These are phyloP conservation scores for Lycorma delicatula DNA, from an alignment of 1,140 invertebrate species.

Conservation along the genomic window DNA sequence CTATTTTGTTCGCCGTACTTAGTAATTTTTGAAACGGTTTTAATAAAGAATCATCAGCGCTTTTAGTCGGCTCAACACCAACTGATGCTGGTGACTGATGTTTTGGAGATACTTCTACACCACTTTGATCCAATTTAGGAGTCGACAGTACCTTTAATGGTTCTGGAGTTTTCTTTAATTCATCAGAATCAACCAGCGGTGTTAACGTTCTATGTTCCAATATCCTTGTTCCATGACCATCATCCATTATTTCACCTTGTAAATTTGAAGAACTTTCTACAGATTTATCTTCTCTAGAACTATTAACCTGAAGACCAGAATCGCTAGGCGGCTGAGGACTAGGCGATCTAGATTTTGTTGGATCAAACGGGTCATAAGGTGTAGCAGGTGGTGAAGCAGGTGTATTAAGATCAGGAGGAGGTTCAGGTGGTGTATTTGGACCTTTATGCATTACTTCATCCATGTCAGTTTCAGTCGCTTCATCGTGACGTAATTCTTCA, in stretches of 20 bases:
- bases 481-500: constrained; percentile 30
- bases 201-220: constrained; percentile 12
- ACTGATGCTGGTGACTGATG: constrained; percentile 31
- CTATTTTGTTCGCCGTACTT: constrained; percentile 6
- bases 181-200: constrained; percentile 17
- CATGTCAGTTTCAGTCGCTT: constrained; percentile 39
- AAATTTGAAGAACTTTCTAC: constrained; percentile 5
- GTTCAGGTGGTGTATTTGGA: constrained; percentile 55
- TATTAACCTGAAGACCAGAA: not conserved
- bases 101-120: constrained; percentile 19
- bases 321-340: constrained; percentile 30
- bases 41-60: constrained; percentile 1
- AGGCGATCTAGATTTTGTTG: constrained; percentile 67
- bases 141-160: constrained; percentile 12
- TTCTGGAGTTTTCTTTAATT: constrained; percentile 20
- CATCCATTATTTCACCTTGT: constrained; percentile 4
- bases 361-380: constrained; percentile 79
- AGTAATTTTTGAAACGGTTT: constrained; percentile 15
- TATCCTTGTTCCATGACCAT: constrained; percentile 1
- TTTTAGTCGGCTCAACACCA: constrained; percentile 28
- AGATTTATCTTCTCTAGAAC: constrained; percentile 11
- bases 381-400: constrained; percentile 49
- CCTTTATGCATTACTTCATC: constrained; percentile 42
- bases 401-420: constrained; percentile 36
- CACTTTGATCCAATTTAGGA: constrained; percentile 8